Evolutionary conservation across 2,113 vertebrate genomes (phyloP), one percentile per base, ranked within the genome.

Genomic region (Acanthisitta chloris): DNA sequence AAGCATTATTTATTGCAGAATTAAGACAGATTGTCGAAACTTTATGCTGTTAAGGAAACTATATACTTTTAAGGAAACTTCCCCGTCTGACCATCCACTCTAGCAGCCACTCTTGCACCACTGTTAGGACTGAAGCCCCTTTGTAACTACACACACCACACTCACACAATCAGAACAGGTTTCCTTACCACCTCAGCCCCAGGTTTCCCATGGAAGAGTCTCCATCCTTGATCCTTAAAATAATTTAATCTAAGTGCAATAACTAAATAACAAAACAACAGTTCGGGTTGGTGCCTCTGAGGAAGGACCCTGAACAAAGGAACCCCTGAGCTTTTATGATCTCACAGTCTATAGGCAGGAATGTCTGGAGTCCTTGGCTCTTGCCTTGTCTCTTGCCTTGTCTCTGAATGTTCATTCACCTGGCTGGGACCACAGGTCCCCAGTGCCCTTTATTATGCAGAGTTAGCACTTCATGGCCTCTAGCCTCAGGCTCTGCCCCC

Each of bases 111-210:
- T 46, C 9, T 19, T 25, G 20, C 21, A 55, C 4, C 25, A 34
- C 42, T 14, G 66, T 5, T 26, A 31, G 11, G 17, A 45, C 26
- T 43, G 64, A 33, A 38, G 45, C 7, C 83, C 21, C 33, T 58
- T 34, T 15, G 17, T 6, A 23, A 38, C 36, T 59, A 38, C 48
- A 55, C 40, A 28, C 7, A 10, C 40, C 40, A 34, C 24, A 57
- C 24, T 54, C 74, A 46, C 13, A 15, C 15, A 8, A 7, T 26
- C 4, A 3, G 29, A 48, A 6, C 40, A 71, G 20, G 19, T 71
- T 14, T 55, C 48, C 48, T 31, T 3, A 0, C 2, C 24, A 54
- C 13, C 8, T 21, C 0, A 0, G 17, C 16, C 28, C 24, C 40
- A 62, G 25, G 25, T 14, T 42, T 31, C 29, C 17, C 42, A 57